These are phyloP conservation scores for Acanthis flammea DNA, from an alignment of 2,797 vertebrate genomes.

Conservation along the genomic window DNA sequence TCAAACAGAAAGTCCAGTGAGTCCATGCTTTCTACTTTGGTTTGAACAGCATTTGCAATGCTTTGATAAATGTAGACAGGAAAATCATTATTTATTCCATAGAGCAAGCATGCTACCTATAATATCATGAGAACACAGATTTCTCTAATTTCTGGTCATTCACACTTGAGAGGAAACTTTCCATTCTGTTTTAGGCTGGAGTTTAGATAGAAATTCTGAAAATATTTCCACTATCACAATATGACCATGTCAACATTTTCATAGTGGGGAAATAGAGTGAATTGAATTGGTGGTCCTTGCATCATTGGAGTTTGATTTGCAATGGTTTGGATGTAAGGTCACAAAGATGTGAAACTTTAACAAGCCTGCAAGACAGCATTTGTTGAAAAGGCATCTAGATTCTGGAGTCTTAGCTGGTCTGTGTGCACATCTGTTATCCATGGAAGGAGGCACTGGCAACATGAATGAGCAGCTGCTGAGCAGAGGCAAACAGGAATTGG, in stretches of 20 bases:
- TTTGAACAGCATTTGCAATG: not conserved
- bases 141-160: not conserved
- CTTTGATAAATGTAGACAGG: not conserved
- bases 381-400: not conserved
- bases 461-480: not conserved
- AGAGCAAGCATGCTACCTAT: not conserved
- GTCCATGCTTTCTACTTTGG: not conserved
- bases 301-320: not conserved
- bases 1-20: not conserved
- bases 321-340: not conserved
- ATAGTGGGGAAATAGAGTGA: not conserved
- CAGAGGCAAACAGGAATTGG: not conserved
- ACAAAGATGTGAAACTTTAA: not conserved
- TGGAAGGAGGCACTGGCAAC: accelerated
- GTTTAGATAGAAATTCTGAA: not conserved
- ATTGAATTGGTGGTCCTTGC: not conserved
- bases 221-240: not conserved
- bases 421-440: not conserved
- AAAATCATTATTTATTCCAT: not conserved
- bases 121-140: not conserved
- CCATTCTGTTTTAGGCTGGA: not conserved
- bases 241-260: not conserved
- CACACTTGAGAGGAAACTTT: not conserved
- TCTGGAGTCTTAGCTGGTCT: not conserved
- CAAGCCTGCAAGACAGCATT: not conserved